phyloP scores from a whole-genome alignment of 2,888 invertebrate genomes.

The Lasioglossum leucozonium region DNA sequence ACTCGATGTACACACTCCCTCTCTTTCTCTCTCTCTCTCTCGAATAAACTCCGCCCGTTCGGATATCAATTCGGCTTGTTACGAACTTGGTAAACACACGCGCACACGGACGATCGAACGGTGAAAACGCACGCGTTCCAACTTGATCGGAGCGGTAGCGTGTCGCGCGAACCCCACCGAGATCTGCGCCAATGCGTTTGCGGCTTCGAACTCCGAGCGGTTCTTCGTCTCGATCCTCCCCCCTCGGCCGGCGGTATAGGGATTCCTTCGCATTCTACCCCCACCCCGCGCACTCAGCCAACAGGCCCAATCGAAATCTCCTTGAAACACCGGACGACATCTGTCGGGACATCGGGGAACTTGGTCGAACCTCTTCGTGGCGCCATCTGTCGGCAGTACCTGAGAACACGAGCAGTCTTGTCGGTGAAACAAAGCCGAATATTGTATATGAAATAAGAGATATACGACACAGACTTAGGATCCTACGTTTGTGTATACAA shows the following conservation, averaged over 20 bases:
- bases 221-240: constrained; percentile 40
- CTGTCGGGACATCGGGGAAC: neutral
- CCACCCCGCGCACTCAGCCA: neutral
- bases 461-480: too few relatives aligned
- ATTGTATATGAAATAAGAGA: too few relatives aligned
- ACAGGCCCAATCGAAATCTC: neutral
- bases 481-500: too few relatives aligned
- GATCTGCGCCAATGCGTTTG: constrained; percentile 61
- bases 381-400: neutral
- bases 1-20: constrained; percentile 35
- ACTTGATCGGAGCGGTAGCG: constrained; percentile 41
- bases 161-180: constrained; percentile 54
- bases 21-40: too few relatives aligned
- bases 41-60: too few relatives aligned
- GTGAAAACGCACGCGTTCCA: constrained; percentile 46
- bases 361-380: neutral
- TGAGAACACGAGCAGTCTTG: neutral
- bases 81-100: constrained; percentile 38
- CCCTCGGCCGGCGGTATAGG: constrained; percentile 8
- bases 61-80: neutral
- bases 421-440: too few relatives aligned
- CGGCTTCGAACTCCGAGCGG: constrained; percentile 55
- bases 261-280: neutral
- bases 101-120: constrained; percentile 33
- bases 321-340: neutral